Base-by-base conservation (phyloP, 2,888 invertebrate genomes). In the Trichopoda pennipes region DNA sequence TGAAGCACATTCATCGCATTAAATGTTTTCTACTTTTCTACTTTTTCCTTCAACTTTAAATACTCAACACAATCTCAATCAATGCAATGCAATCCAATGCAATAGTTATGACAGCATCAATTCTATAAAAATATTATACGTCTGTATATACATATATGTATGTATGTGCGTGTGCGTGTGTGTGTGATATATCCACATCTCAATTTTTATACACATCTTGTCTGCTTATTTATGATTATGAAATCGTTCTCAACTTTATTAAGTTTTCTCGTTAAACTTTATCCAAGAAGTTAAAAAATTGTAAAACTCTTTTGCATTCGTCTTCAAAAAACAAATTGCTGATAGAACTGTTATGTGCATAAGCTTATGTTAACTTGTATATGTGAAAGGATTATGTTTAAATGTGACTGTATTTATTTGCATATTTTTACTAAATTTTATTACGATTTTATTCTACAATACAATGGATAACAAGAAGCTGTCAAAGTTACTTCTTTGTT, bases 1-100 rank as follows among this genome's bases (percentile, higher is more conserved):
- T 82, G 84, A 84, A 84, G 78, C 74, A 73, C 72, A 75, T 84
- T 84, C 84, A 84, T 84, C 80, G 80, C 53, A 70, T 68, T 84
- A 61, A 80, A 78, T 66, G 60, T 32, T 51, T 68, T n/a, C n/a
- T n/a, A n/a, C n/a, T n/a, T 76, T 81, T 51, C 51, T n/a, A 66
- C 23, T 64, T 49, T 42, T 38, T 38, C 42, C 16, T n/a, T n/a
- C n/a, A 44, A 44, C 42, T 44, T 16, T 44, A 16, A 44, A 44
- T 44, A 44, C 42, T 38, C 38, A 14, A 28, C 28, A 28, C 3
- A 28, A 28, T 28, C 28, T 28, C 28, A 28, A 28, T 28, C 14
- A 44, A 16, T 44, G 14, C 1, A 38, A 2, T 38, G 4, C 64
- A 66, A 58, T 66, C n/a, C 21, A 66, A 28, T 55, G 19, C 28